phyloP scores from a whole-genome alignment of 1,140 invertebrate genomes.

The Batillaria attramentaria region DNA sequence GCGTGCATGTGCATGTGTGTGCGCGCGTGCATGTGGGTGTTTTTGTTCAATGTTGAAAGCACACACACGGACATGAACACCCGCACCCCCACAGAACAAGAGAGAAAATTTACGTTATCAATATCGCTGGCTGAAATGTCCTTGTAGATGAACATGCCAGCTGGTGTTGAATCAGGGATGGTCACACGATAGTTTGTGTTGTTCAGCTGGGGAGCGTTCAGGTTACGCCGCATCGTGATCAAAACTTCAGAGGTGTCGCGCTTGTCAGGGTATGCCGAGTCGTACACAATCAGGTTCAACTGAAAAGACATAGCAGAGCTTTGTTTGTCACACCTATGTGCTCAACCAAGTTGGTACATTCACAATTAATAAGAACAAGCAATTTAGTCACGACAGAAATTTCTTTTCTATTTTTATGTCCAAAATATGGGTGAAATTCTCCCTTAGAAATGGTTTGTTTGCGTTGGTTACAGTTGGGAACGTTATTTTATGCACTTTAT shows the following conservation, averaged over 20 bases:
- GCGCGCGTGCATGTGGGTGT: too few species aligned
- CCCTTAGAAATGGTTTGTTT: too few species aligned
- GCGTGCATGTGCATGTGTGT: too few species aligned
- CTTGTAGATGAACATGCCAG: slow-evolving; percentile 46
- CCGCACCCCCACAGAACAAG: background rate
- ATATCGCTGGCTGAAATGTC: slow-evolving; percentile 59
- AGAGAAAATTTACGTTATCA: slow-evolving; percentile 59
- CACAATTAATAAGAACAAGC: too few species aligned
- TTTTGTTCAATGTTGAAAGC: too few species aligned
- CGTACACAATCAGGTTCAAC: slow-evolving; percentile 61
- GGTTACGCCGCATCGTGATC: slow-evolving; percentile 77
- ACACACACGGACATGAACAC: background rate
- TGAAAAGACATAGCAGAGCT: slow-evolving; percentile 34
- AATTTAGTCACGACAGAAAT: too few species aligned
- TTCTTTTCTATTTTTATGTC: too few species aligned
- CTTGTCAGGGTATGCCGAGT: slow-evolving; percentile 55
- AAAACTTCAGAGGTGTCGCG: slow-evolving; percentile 51
- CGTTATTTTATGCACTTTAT: too few species aligned
- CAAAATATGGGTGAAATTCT: too few species aligned
- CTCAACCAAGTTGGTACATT: too few species aligned
- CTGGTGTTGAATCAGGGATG: slow-evolving; percentile 50
- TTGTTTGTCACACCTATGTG: too few species aligned
- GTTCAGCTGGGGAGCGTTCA: slow-evolving; percentile 88
- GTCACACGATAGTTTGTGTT: slow-evolving; percentile 85
- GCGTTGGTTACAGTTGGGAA: too few species aligned